Base-by-base conservation (phyloP, 1,140 invertebrate genomes). In the Aphelenchoides avenae region DNA sequence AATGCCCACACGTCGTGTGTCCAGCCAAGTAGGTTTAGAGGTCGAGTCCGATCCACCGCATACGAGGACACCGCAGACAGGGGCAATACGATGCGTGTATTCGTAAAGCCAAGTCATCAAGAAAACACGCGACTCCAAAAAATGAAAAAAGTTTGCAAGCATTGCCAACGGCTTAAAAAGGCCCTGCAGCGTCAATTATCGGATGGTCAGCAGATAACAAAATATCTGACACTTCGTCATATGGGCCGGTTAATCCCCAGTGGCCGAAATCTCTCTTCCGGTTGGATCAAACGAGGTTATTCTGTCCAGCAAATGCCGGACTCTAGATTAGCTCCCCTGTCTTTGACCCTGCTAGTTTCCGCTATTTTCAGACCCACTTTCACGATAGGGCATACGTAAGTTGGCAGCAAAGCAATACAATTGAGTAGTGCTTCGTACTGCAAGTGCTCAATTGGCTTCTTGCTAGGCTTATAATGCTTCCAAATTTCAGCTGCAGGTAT, bases 1-100 rank as follows among this genome's bases (percentile, higher is more conserved):
- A 34, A 24, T 73, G 70, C 37, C 52, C 60, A n/a, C 36, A 54
- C 39, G 46, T 71, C 22, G 56, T 69, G 26, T 73, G 70, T 49
- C 66, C 61, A 20, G 41, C 54, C n/a, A 72, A 69, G 70, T 73
- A 63, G 65, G 70, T 33, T 22, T 29, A n/a, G n/a, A 37, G 34
- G 11, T 49, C 13, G 27, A 24, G 15, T 34, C 9, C 22, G 30
- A n/a, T 54, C 36, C n/a, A n/a, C n/a, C n/a, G n/a, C n/a, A n/a
- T n/a, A n/a, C n/a, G n/a, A n/a, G n/a, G n/a, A n/a, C n/a, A n/a
- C n/a, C n/a, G n/a, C n/a, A n/a, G n/a, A n/a, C n/a, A n/a, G n/a
- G n/a, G n/a, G n/a, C n/a, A n/a, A n/a, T n/a, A n/a, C n/a, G n/a
- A n/a, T n/a, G n/a, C n/a, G n/a, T n/a, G n/a, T n/a, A n/a, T n/a